Percentiles rank a stretch among this genome's conserved stretches.
Evolutionary conservation across 2,113 vertebrate species (phyloP).

Genomic region (Bujurquina vittata): DNA sequence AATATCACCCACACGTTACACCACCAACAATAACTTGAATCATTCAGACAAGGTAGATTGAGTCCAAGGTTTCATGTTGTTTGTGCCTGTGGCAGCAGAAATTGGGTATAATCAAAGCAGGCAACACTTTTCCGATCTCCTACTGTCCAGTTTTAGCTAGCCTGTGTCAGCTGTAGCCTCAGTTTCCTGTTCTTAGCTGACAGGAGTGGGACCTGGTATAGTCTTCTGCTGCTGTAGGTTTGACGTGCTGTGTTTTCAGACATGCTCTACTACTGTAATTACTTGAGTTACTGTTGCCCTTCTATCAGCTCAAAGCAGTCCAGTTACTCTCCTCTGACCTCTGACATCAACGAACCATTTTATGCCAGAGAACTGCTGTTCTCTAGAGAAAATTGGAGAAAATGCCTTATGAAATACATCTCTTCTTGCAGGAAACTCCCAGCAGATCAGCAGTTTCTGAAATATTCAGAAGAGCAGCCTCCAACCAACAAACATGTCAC

Average conservation of each 20-base stretch:
- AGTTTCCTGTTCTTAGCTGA: not conserved
- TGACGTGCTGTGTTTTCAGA: not conserved
- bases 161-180: not conserved
- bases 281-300: not conserved
- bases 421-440: not conserved
- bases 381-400: not conserved
- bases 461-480: not conserved
- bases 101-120: not conserved
- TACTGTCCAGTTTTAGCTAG: not conserved
- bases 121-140: not conserved
- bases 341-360: not conserved
- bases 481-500: not conserved
- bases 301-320: not conserved
- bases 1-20: not conserved
- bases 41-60: not conserved
- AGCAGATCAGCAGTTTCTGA: not conserved
- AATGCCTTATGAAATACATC: not conserved
- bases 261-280: not conserved
- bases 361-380: not conserved
- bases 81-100: not conserved
- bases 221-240: too few relatives aligned
- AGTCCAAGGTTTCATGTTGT: not conserved
- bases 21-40: not conserved
- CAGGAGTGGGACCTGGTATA: too few relatives aligned
- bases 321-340: not conserved